Evolutionary conservation across 1,140 invertebrate species (phyloP).

Genomic region (Andricus grossulariae): DNA sequence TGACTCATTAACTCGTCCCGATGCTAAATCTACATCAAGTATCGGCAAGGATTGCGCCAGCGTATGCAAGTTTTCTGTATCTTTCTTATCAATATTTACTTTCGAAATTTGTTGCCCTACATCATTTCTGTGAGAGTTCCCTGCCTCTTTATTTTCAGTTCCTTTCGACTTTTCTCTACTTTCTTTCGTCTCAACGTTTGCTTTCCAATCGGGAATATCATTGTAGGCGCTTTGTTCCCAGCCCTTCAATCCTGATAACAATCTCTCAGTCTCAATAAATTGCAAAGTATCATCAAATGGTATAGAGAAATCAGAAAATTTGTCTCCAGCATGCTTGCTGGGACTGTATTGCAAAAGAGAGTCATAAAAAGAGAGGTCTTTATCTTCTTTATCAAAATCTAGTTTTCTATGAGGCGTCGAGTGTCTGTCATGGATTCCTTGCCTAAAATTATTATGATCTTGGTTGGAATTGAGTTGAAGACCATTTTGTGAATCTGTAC

Average conservation of each 20-base stretch:
- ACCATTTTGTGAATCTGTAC: neutral
- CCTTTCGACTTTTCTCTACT: neutral
- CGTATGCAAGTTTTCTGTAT: neutral
- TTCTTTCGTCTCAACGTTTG: neutral
- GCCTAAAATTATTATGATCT: slow-evolving; percentile 25
- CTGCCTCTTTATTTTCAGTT: neutral
- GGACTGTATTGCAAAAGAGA: slow-evolving; percentile 31
- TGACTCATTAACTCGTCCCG: neutral
- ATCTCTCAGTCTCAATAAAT: slow-evolving; percentile 60
- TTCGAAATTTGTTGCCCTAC: no score
- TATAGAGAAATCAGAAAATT: slow-evolving; percentile 55
- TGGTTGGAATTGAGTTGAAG: slow-evolving; percentile 24
- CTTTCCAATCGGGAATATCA: slow-evolving; percentile 9
- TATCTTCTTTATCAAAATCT: neutral
- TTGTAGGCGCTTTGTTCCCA: slow-evolving; percentile 48
- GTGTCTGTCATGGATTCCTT: neutral
- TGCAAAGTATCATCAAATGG: slow-evolving; percentile 55
- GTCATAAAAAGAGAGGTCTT: slow-evolving; percentile 21
- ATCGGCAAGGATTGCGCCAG: neutral
- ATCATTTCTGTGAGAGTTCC: neutral
- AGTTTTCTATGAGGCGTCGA: slow-evolving; percentile 6
- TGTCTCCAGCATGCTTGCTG: slow-evolving; percentile 38
- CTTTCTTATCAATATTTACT: neutral
- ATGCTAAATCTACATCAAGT: neutral
- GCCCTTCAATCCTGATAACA: slow-evolving; percentile 60